A percentile compares a stretch with the other conserved stretches of the same genome.
Conservation (phyloP, 2,113 vertebrate species). For the Hyaena hyaena region DNA sequence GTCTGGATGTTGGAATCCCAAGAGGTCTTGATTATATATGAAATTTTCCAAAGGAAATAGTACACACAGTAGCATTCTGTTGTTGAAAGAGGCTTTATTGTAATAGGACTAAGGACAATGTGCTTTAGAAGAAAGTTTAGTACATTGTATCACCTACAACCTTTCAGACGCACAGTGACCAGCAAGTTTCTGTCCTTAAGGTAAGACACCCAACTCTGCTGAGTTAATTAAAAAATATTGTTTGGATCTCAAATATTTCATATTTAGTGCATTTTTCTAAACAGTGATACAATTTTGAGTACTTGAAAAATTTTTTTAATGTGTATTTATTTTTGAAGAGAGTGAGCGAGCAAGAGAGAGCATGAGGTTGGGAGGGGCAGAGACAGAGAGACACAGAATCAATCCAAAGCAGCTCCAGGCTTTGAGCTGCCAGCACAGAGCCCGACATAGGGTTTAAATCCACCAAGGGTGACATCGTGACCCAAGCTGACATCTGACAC, state of each 20-base stretch:
- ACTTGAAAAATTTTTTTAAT: not conserved
- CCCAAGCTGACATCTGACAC: not conserved
- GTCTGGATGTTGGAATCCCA: not conserved
- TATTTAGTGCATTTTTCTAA: conserved; percentile 10
- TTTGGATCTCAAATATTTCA: not conserved
- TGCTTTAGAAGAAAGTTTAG: not conserved
- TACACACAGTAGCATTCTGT: not conserved
- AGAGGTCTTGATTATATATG: not conserved
- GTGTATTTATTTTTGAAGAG: not conserved
- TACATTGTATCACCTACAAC: not conserved
- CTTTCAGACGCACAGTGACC: not conserved
- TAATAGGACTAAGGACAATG: not conserved
- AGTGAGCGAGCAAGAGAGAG: not conserved
- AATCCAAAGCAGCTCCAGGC: not conserved
- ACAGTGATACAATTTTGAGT: not conserved
- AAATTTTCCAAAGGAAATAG: not conserved
- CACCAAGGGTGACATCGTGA: not conserved
- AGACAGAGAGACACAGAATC: not conserved
- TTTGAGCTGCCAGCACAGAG: not conserved
- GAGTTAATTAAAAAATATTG: not conserved
- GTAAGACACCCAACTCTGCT: not conserved
- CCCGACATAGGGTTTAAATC: not conserved
- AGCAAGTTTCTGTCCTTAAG: not conserved
- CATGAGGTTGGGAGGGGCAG: not conserved
- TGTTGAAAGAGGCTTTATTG: not conserved